Evolutionary conservation across 1,140 invertebrate genomes (phyloP), one percentile per base, ranked within the genome.

Genomic region (Hetaerina americana): DNA sequence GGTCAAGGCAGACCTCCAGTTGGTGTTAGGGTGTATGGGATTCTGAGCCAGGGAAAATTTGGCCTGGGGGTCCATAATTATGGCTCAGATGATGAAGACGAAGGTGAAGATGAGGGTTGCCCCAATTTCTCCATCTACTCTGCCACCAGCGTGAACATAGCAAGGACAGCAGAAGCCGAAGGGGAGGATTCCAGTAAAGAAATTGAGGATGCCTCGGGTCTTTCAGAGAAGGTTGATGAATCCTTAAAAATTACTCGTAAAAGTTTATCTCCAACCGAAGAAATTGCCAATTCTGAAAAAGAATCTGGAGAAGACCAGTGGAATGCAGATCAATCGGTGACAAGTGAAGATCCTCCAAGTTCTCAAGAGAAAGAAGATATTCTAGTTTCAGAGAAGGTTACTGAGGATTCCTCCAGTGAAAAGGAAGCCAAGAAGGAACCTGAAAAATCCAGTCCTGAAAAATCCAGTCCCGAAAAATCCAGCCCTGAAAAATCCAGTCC

Each of bases 61-160:
- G 40, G 40, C 22, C 22, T 57, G 22, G 40, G 40, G 22, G 40
- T 57, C 1, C 3, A n/a, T 57, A 57, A n/a, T 12, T 57, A 57
- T 27, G 71, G 40, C 26, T 15, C 66, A 29, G 66, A 49, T 57
- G 85, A 85, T 71, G 84, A 86, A 40, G n/a, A n/a, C n/a, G 84
- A 85, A 0, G 85, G 86, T 66, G 86, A 85, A 1, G 86, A 88
- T 75, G 87, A 88, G 0, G 90, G 90, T 72, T 92, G 90, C 82
- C 91, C 91, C 5, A 92, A 92, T 77, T 92, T 92, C 77, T 90
- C 89, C 5, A 90, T 93, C 71, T 93, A 93, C 79, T 92, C 91
- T 0, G 87, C 89, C 3, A 86, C 90, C 74, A 92, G 90, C 26
- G 89, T 92, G 78, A 87, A 89, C 71, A 86, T 92, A 29, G 90